Conservation (phyloP, 2,113 vertebrate genomes). For the Casuarius casuarius region DNA sequence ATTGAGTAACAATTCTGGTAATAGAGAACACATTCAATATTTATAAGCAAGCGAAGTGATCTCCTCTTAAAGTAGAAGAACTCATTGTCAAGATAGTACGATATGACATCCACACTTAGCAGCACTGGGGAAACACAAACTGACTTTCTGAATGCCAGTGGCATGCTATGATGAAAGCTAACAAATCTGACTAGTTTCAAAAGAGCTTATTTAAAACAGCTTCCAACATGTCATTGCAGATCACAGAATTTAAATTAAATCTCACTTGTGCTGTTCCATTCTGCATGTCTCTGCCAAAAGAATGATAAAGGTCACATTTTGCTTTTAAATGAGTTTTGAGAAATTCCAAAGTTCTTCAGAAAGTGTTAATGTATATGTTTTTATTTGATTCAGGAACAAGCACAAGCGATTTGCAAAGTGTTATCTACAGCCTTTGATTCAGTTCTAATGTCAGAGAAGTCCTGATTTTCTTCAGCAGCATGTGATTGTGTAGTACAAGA, state of each 20-base stretch:
- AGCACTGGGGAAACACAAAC: neutral
- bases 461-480: slow-evolving; percentile 74
- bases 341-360: neutral
- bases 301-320: neutral
- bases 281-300: neutral
- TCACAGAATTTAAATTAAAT: neutral
- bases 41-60: neutral
- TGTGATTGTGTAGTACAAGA: neutral
- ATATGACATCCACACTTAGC: neutral
- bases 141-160: neutral
- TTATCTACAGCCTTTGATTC: slow-evolving; percentile 93
- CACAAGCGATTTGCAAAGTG: slow-evolving; percentile 96
- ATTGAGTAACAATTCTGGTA: neutral
- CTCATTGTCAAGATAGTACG: neutral
- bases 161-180: neutral
- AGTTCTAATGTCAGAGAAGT: slow-evolving; percentile 87
- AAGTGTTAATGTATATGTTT: neutral
- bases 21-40: neutral
- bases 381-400: slow-evolving; percentile 87
- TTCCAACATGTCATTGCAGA: neutral
- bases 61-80: neutral
- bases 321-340: neutral
- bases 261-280: neutral
- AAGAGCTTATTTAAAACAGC: neutral
- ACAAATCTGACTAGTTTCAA: neutral